Evolutionary conservation across 2,888 invertebrate genomes (phyloP).

Genomic region (Eulithis prunata): DNA sequence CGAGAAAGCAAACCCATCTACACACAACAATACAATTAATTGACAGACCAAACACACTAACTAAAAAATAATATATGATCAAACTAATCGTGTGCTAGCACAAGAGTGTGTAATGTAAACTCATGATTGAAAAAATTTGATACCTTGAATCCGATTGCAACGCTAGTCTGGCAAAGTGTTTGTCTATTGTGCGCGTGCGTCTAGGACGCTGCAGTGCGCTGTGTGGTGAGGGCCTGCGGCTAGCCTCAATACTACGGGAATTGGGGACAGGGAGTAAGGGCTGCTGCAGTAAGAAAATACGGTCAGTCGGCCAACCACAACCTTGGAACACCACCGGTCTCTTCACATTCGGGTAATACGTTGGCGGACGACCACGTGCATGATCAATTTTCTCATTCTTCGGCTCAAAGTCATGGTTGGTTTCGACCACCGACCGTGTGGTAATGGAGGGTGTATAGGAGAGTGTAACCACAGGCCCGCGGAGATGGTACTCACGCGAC

Average conservation of each 20-base stretch:
- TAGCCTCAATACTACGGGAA: background rate
- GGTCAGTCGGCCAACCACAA: too few relatives aligned
- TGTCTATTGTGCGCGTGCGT: conserved; percentile 47
- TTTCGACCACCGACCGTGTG: too few relatives aligned
- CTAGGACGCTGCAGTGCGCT: conserved; percentile 57
- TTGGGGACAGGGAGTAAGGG: background rate
- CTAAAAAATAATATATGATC: conserved; percentile 21
- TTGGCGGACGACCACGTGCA: too few relatives aligned
- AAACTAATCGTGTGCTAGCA: conserved; percentile 41
- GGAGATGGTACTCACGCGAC: conserved; percentile 91
- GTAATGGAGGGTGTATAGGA: too few relatives aligned
- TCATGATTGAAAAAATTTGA: conserved; percentile 30
- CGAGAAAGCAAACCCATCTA: conserved; percentile 99
- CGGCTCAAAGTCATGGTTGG: too few relatives aligned
- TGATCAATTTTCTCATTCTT: too few relatives aligned
- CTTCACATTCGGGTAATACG: too few relatives aligned
- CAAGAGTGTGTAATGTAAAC: conserved; percentile 30
- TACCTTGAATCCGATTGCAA: conserved; percentile 39
- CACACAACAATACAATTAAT: conserved; percentile 36
- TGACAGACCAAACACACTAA: background rate
- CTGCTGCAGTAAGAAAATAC: too few relatives aligned
- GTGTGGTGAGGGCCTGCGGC: conserved; percentile 27
- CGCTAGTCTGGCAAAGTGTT: conserved; percentile 35
- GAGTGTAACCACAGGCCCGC: background rate
- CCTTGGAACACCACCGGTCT: too few relatives aligned